Evolutionary conservation across 2,113 vertebrate species (phyloP), one percentile per base, ranked within the genome.

Genomic region (Syrrhaptes paradoxus): DNA sequence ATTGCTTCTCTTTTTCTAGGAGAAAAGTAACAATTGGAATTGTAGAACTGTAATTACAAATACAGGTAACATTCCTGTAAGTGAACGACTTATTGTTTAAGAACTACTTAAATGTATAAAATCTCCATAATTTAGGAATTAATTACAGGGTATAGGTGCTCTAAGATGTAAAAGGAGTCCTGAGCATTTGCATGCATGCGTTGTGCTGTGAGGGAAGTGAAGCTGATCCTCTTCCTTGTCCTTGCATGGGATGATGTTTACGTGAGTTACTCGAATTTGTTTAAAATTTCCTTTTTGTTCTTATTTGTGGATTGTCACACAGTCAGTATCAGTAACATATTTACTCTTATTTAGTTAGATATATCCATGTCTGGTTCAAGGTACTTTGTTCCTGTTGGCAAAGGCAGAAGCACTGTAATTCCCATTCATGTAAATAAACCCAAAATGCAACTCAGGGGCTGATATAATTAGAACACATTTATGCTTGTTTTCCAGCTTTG

Each of bases 391-490:
- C 72, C 94, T n/a, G 0, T 81, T 96, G 97, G 95, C 91, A 97
- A 96, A 97, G 87, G 78, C 90, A 96, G 93, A 95, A 96, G 81
- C 78, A 78, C 36, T 89, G 79, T 92, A 71, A 90, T 70, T 93
- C 58, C 61, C 52, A 59, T 96, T 88, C 59, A 79, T 94, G 65
- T 90, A 89, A 95, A 97, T 96, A 96, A 96, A 91, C 87, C 68
- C 55, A 84, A 96, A 97, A 95, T 73, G 88, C 93, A 95, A 94
- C 77, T 96, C 90, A 57, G 89, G 52, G 89, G 51, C 76, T 89
- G 89, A 72, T 94, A 91, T 97, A 96, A 97, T 97, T 95, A 96
- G 87, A 97, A 97, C 89, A 90, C 62, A 89, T 89, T 97, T 96
- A 90, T 91, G 95, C 94, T 97, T 97, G 96, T 96, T 95, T 87